Base-by-base conservation (phyloP, 2,888 invertebrate genomes). In the Dynastes grantii region DNA sequence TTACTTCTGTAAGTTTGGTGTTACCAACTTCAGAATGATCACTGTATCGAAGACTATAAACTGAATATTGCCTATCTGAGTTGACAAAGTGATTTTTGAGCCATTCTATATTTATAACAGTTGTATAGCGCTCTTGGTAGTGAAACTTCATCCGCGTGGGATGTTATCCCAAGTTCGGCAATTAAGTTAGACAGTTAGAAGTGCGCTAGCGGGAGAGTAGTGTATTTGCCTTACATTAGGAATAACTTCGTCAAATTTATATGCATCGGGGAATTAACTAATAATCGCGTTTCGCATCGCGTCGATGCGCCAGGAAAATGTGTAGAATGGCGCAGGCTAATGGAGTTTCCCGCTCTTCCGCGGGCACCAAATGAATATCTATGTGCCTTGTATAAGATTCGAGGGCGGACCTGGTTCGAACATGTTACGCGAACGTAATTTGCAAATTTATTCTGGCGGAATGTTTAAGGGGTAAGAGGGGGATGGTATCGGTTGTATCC, bases 201-300 rank as follows among this genome's bases (percentile, higher is more conserved):
- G 16, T 37, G 37, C 70, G 37, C 71, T 51, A 55, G 45, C 49
- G 67, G 67, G 22, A 27, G 22, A 27, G 32, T 5, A 53, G 32
- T 40, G 40, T 71, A 55, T 55, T 71, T 71, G 71, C 55, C 55
- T 71, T 71, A 55, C 55, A 71, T 55, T 71, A 53, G 71, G 32
- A 71, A 55, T 71, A 71, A 71, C 71, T 71, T 55, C 37, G 71
- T 55, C 55, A 71, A 71, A 71, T 71, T 71, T 71, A 71, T 71
- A 71, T 71, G 71, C 71, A 55, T 29, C 55, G 71, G 71, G 71
- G 71, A 71, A 71, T 71, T 71, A 71, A 37, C 71, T 37, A 37
- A 37, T 71, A 71, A 71, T 71, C 37, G 16, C 55, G 32, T 71
- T 71, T 71, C 55, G n/a, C 16, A 4, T 29, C 27, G 27, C 45